Percentiles rank a stretch among this genome's conserved stretches.
These are phyloP conservation scores for Vesta saturnalis DNA, from an alignment of 2,888 invertebrate species.

Conservation along the genomic window DNA sequence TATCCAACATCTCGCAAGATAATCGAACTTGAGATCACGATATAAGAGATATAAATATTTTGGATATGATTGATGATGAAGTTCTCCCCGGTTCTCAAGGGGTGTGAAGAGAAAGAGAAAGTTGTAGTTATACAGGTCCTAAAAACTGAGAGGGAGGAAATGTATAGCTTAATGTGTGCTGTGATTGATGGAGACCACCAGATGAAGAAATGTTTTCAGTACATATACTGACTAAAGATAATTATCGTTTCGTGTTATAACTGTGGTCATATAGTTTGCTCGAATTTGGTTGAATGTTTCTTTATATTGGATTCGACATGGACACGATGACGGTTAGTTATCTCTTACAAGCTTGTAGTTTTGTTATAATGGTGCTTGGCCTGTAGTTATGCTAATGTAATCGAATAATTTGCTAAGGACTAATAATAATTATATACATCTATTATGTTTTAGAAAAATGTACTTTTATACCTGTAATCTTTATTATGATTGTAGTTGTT, in stretches of 20 bases:
- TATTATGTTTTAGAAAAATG: not conserved
- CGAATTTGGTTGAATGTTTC: constrained; percentile 34
- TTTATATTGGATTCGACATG: constrained; percentile 48
- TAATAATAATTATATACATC: constrained; percentile 4
- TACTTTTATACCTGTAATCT: not conserved
- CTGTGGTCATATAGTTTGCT: constrained; percentile 35
- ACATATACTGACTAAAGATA: constrained; percentile 60
- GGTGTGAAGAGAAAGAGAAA: constrained; percentile 45
- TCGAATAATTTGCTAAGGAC: not conserved
- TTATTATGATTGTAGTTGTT: not conserved
- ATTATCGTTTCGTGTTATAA: constrained; percentile 53
- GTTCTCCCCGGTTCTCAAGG: constrained; percentile 47
- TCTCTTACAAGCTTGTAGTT: constrained; percentile 38
- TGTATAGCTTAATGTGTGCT: constrained; percentile 57
- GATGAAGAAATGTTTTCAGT: constrained; percentile 60
- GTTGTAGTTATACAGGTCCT: constrained; percentile 37
- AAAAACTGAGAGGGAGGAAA: constrained; percentile 41
- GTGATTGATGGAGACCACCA: constrained; percentile 63
- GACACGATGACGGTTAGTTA: constrained; percentile 43
- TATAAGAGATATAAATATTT: constrained; percentile 51
- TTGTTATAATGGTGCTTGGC: constrained; percentile 30
- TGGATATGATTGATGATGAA: constrained; percentile 57
- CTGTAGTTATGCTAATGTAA: not conserved
- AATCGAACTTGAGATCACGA: constrained; percentile 50
- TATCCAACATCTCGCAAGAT: too few species aligned